Conservation (phyloP, 1,140 invertebrate species). For the Aculops lycopersici region DNA sequence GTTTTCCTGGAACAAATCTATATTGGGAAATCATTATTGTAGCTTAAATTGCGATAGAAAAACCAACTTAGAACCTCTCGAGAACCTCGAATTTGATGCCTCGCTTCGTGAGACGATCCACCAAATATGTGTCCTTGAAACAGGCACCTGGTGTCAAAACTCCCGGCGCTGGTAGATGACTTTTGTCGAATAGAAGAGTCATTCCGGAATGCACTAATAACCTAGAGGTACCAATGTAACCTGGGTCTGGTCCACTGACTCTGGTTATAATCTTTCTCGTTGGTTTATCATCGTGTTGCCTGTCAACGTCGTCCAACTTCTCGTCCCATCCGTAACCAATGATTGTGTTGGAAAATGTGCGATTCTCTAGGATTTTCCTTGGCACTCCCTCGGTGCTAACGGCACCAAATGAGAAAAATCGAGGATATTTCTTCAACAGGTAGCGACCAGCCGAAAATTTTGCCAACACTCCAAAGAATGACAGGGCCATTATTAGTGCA, state of each 20-base stretch:
- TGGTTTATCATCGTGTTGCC: conserved; percentile 25
- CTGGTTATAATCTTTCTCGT: conserved; percentile 30
- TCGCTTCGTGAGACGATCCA: conserved; percentile 25
- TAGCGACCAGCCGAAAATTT: conserved; percentile 27
- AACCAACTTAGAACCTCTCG: too few species aligned
- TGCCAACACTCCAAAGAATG: conserved; percentile 28
- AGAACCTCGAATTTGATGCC: conserved; percentile 23
- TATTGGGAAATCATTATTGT: too few species aligned
- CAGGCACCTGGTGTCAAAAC: conserved; percentile 24
- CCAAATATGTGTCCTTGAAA: conserved; percentile 27
- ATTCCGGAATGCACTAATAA: conserved; percentile 32
- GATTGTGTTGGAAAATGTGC: conserved; percentile 30
- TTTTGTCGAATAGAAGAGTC: conserved; percentile 34
- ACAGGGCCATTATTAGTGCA: conserved; percentile 20
- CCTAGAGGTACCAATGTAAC: conserved; percentile 46
- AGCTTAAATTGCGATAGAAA: too few species aligned
- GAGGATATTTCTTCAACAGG: conserved; percentile 33
- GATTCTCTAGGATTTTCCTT: conserved; percentile 25
- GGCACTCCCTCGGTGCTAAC: conserved; percentile 30
- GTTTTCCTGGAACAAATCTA: too few species aligned
- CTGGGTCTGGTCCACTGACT: conserved; percentile 25
- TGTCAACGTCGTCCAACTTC: conserved; percentile 22
- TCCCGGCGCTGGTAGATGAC: conserved; percentile 33
- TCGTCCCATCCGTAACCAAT: conserved; percentile 40
- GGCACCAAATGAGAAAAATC: conserved; percentile 33